These are phyloP conservation scores for Aspidapion aeneum DNA, from an alignment of 2,888 invertebrate genomes.

Conservation along the genomic window DNA sequence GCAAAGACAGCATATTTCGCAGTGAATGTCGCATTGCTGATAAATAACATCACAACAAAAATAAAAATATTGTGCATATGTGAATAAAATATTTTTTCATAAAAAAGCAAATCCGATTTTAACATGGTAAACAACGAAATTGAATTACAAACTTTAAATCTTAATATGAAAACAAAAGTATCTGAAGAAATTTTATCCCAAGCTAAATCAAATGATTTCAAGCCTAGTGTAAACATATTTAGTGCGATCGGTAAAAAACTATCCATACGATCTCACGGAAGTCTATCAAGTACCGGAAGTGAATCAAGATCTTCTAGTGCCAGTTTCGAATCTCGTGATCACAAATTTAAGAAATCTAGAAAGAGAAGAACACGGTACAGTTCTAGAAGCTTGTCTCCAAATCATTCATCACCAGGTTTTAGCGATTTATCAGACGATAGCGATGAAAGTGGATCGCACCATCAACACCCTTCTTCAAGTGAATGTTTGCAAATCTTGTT, in stretches of 20 bases:
- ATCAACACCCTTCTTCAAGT: not conserved
- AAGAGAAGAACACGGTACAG: not conserved
- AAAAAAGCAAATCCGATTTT: no score
- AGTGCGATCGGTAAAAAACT: not conserved
- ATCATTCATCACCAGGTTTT: not conserved
- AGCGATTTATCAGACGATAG: not conserved
- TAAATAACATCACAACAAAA: no score
- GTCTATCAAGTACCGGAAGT: not conserved
- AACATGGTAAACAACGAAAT: no score
- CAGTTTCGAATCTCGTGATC: not conserved
- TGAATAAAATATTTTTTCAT: no score
- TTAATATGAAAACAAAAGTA: no score
- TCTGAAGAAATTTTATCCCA: no score
- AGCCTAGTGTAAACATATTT: not conserved
- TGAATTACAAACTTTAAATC: no score
- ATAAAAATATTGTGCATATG: no score
- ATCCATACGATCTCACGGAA: not conserved
- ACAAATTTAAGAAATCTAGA: not conserved
- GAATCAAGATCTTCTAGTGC: not conserved
- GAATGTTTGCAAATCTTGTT: not conserved
- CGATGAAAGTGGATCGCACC: not conserved
- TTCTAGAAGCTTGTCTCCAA: not conserved
- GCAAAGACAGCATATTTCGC: no score
- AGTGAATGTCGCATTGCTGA: no score
- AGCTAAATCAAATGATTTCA: no score